Percentiles rank a stretch among this genome's conserved stretches.
These are phyloP conservation scores for Polia nebulosa DNA, from an alignment of 2,888 invertebrate species.

Conservation along the genomic window DNA sequence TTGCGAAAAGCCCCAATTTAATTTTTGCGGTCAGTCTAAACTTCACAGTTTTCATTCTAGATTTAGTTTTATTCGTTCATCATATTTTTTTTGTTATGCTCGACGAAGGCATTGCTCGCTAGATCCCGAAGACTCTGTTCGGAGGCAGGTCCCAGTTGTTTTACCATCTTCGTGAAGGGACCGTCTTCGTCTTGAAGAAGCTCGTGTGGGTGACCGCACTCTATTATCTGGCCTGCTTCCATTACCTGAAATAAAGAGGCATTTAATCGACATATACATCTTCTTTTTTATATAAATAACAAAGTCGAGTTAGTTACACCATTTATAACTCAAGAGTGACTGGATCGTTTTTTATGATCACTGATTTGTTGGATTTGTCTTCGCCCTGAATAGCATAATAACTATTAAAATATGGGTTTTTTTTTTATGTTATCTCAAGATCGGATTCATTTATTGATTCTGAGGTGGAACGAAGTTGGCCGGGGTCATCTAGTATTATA, in stretches of 20 bases:
- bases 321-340: no score
- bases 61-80: slow-evolving; percentile 16
- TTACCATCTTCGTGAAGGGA: slow-evolving; percentile 91
- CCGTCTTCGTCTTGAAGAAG: slow-evolving; percentile 91
- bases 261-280: not conserved
- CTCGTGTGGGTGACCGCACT: slow-evolving; percentile 94
- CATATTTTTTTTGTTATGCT: slow-evolving; percentile 74
- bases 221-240: slow-evolving; percentile 92
- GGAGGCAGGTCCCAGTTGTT: slow-evolving; percentile 91
- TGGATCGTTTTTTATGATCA: no score
- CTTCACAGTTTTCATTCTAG: not conserved
- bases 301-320: no score
- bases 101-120: slow-evolving; percentile 79
- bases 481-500: no score
- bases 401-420: no score
- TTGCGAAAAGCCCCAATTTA: not conserved
- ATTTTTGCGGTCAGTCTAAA: no score
- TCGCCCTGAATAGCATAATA: no score
- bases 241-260: slow-evolving; percentile 80
- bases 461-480: no score
- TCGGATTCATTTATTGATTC: no score
- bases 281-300: no score
- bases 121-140: slow-evolving; percentile 85
- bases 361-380: no score
- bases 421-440: no score